Percentiles rank a stretch among this genome's conserved stretches.
phyloP scores from a whole-genome alignment of 2,797 vertebrate genomes.

The Smutsia gigantea region DNA sequence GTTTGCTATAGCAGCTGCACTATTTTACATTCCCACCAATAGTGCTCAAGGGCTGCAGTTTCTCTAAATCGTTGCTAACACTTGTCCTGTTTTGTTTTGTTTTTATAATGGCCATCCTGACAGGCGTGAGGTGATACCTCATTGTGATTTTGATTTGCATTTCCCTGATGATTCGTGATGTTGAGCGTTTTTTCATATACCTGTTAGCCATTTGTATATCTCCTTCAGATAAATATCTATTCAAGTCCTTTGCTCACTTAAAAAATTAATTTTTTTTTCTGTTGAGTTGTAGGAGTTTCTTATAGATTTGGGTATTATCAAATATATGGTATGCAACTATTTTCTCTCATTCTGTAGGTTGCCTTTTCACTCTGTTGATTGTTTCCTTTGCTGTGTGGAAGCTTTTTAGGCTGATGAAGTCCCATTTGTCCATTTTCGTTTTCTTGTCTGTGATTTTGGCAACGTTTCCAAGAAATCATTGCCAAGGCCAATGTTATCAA shows the following conservation, averaged over 20 bases:
- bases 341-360: not conserved
- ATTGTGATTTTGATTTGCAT: not conserved
- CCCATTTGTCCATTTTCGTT: not conserved
- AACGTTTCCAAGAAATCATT: not conserved
- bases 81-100: not conserved
- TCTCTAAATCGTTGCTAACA: not conserved
- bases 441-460: not conserved
- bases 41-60: not conserved
- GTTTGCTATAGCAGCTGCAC: fast-evolving
- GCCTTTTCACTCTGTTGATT: not conserved
- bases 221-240: not conserved
- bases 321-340: not conserved
- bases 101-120: not conserved
- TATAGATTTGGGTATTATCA: not conserved
- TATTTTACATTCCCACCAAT: not conserved
- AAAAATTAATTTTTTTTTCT: not conserved
- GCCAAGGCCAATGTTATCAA: not conserved
- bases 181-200: not conserved
- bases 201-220: not conserved
- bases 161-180: not conserved
- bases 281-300: not conserved
- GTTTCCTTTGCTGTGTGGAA: not conserved
- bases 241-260: not conserved
- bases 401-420: not conserved
- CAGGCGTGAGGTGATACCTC: not conserved